A percentile compares a stretch with the other conserved stretches of the same genome.
phyloP scores from a whole-genome alignment of 2,888 invertebrate genomes.

The Chesias legatella region DNA sequence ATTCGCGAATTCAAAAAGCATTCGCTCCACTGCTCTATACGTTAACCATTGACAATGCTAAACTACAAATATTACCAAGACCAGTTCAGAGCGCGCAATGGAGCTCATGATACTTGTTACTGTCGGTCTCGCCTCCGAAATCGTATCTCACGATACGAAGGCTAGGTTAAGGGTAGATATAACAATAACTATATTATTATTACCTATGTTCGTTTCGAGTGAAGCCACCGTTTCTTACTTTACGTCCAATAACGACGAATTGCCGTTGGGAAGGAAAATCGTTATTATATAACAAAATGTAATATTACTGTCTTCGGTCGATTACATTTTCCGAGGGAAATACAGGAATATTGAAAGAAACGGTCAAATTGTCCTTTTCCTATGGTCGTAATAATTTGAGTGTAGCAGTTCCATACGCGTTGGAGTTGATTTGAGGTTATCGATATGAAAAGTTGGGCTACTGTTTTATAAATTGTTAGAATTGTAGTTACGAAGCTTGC shows the following conservation, averaged over 20 bases:
- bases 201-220: conserved; percentile 63
- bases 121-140: conserved; percentile 28
- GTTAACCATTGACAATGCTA: conserved; percentile 39
- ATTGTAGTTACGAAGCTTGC: conserved; percentile 12
- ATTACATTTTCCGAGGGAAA: conserved; percentile 56
- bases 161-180: conserved; percentile 59
- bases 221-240: conserved; percentile 59
- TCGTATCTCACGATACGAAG: conserved; percentile 33
- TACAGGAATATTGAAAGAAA: conserved; percentile 58
- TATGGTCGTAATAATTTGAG: conserved; percentile 51
- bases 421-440: conserved; percentile 40
- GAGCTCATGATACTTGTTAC: conserved; percentile 35
- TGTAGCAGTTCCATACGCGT: conserved; percentile 50
- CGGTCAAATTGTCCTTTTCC: conserved; percentile 54
- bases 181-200: conserved; percentile 71
- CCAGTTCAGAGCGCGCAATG: conserved; percentile 44
- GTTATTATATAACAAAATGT: conserved; percentile 62
- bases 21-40: conserved; percentile 35
- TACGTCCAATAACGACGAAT: conserved; percentile 69
- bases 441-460: conserved; percentile 30
- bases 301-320: conserved; percentile 57
- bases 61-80: conserved; percentile 26
- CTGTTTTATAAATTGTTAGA: conserved; percentile 12
- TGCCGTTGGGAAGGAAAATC: conserved; percentile 62
- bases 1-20: conserved; percentile 41